phyloP scores from a whole-genome alignment of 2,113 vertebrate genomes.

The Cryptomyrus ogoouensis region DNA sequence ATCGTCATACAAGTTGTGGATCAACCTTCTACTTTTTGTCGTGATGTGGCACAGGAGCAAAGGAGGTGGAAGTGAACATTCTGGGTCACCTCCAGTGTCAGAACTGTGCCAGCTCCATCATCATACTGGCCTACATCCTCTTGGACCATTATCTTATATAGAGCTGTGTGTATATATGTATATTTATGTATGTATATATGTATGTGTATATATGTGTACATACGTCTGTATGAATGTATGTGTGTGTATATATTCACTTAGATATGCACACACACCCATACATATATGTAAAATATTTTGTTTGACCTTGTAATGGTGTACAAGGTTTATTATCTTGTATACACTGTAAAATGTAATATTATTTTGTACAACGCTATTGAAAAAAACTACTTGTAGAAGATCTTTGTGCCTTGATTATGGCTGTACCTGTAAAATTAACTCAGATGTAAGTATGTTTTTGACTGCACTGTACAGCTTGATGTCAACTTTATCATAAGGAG shows the following conservation, averaged over 20 bases:
- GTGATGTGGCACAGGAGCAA: neutral
- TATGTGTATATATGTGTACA: slow-evolving; percentile 54
- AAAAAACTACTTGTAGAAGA: slow-evolving; percentile 68
- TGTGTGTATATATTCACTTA: neutral
- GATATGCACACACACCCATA: neutral
- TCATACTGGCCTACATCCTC: neutral
- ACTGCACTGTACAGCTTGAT: slow-evolving; percentile 73
- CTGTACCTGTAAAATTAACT: slow-evolving; percentile 74
- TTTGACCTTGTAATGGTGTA: slow-evolving; percentile 53
- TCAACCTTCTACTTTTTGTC: neutral
- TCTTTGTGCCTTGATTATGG: slow-evolving; percentile 80
- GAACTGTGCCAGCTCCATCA: neutral
- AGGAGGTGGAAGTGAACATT: neutral
- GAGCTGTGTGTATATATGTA: slow-evolving; percentile 41
- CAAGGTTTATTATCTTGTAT: slow-evolving; percentile 73
- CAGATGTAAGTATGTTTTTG: slow-evolving; percentile 71
- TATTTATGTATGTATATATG: slow-evolving; percentile 57
- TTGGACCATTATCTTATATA: slow-evolving; percentile 17
- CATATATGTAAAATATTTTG: slow-evolving; percentile 41
- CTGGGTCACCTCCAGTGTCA: neutral
- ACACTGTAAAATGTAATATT: slow-evolving; percentile 76
- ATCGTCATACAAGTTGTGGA: neutral
- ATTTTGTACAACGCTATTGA: slow-evolving; percentile 80
- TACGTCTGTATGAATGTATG: slow-evolving; percentile 37
- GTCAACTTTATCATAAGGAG: slow-evolving; percentile 63